Conservation (phyloP, 2,888 invertebrate genomes). For the Erpobdella octoculata region DNA sequence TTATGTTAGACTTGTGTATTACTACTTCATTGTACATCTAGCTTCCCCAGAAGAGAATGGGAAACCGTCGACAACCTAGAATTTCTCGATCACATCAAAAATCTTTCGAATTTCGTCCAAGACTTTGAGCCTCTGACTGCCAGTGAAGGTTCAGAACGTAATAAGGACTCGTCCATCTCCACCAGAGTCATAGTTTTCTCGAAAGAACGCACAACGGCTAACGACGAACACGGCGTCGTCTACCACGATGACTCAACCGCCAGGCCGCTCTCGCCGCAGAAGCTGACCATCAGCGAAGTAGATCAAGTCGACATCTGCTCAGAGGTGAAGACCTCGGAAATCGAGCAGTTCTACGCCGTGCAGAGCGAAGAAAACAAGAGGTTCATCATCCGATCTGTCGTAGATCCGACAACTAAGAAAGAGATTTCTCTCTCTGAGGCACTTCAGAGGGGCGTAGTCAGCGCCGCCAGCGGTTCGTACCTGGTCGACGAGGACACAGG, state of each 20-base stretch:
- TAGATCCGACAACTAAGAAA: conserved; percentile 32
- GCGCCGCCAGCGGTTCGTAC: conserved; percentile 30
- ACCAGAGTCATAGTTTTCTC: not conserved
- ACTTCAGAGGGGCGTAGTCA: conserved; percentile 33
- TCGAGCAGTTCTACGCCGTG: conserved; percentile 33
- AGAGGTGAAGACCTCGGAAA: conserved; percentile 16
- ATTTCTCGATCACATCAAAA: not conserved
- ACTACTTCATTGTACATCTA: too few species aligned
- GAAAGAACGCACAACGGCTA: too few species aligned
- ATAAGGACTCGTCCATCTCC: not conserved
- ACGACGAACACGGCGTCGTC: not conserved
- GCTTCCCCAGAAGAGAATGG: too few species aligned
- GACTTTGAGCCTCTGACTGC: not conserved
- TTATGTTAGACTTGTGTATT: too few species aligned
- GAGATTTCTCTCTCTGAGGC: conserved; percentile 36
- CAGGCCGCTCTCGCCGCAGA: not conserved
- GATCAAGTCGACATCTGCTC: not conserved
- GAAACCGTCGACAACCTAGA: too few species aligned
- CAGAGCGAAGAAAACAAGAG: conserved; percentile 31
- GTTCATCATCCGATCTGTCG: conserved; percentile 34
- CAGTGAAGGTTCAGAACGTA: not conserved
- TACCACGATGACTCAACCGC: not conserved
- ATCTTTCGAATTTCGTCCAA: conserved; percentile 4
- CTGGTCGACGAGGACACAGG: conserved; percentile 32
- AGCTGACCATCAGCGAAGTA: not conserved